These are phyloP conservation scores for Ptychadena robeensis DNA, from an alignment of 2,797 vertebrate genomes.

Conservation along the genomic window DNA sequence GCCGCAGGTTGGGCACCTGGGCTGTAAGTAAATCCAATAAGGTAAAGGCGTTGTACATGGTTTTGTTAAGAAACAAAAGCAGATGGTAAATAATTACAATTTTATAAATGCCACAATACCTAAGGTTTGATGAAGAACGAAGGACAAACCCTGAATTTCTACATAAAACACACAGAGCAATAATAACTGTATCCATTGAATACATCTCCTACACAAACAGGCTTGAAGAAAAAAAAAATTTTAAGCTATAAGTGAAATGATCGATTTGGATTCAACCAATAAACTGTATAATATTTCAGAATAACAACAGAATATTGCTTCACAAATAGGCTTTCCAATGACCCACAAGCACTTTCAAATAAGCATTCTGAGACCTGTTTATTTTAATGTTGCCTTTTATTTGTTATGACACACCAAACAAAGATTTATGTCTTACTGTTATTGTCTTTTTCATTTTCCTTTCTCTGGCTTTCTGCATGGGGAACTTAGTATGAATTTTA, in stretches of 20 bases:
- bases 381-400: background rate
- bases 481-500: conserved; percentile 48
- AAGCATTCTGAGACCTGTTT: background rate
- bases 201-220: background rate
- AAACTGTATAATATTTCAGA: background rate
- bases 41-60: too few relatives aligned
- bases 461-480: conserved; percentile 1
- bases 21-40: too few relatives aligned
- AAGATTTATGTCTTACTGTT: conserved; percentile 9
- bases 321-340: background rate
- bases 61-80: too few relatives aligned
- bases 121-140: too few relatives aligned
- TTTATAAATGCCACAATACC: too few relatives aligned
- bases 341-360: background rate
- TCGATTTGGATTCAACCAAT: background rate
- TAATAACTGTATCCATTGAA: background rate
- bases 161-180: background rate
- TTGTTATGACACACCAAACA: conserved; percentile 14
- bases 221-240: background rate
- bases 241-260: background rate
- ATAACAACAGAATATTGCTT: background rate
- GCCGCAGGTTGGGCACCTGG: too few relatives aligned
- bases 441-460: conserved; percentile 3
- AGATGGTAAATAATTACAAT: too few relatives aligned
- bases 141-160: too few relatives aligned